Percentiles rank a stretch among this genome's conserved stretches.
Conservation (phyloP, 2,797 vertebrate species). For the Neosilurus hyrtlii region DNA sequence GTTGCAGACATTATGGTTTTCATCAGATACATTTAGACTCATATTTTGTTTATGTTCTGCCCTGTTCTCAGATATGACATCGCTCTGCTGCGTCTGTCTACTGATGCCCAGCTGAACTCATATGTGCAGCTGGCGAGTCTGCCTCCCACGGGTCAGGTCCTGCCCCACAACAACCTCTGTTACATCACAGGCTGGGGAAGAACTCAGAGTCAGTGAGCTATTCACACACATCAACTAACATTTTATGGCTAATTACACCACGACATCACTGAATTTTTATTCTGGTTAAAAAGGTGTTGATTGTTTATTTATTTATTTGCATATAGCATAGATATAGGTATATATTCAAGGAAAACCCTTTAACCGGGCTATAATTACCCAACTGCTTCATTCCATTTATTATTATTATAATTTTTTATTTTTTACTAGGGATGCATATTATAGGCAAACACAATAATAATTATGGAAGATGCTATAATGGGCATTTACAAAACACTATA, state of each 20-base stretch:
- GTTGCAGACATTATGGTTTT: neutral
- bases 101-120: constrained; percentile 73
- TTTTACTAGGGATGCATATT: no score
- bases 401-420: no score
- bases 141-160: constrained; percentile 72
- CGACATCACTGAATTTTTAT: neutral
- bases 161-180: constrained; percentile 81
- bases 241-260: neutral
- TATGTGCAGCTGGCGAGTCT: constrained; percentile 77
- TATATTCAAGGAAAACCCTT: no score
- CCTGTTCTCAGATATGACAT: constrained; percentile 80
- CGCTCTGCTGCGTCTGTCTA: constrained; percentile 78
- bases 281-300: no score
- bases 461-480: no score
- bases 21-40: neutral
- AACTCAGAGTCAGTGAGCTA: constrained; percentile 78
- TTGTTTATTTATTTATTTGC: no score
- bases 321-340: no score
- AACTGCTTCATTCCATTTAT: no score
- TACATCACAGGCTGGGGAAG: constrained; percentile 88
- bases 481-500: no score
- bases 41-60: neutral
- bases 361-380: no score
- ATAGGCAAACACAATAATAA: no score
- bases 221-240: neutral